Conservation (phyloP, 1,140 invertebrate species). For the Belonocnema kinseyi region DNA sequence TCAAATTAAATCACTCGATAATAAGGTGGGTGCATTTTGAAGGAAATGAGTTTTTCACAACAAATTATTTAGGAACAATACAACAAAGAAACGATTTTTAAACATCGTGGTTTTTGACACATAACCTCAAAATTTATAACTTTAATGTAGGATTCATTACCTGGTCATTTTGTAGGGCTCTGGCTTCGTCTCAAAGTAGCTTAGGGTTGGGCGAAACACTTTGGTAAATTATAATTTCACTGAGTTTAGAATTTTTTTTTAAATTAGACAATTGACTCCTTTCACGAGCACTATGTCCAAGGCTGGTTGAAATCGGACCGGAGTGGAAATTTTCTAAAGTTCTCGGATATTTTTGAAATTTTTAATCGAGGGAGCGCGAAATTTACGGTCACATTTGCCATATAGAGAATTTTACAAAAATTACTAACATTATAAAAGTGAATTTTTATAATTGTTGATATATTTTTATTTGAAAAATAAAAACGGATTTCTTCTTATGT, state of each 20-base stretch:
- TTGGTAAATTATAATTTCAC: not conserved
- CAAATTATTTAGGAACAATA: not conserved
- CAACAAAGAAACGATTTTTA: not conserved
- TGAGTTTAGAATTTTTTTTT: not conserved
- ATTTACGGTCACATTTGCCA: too few relatives aligned
- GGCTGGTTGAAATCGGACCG: not conserved
- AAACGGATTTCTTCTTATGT: too few relatives aligned
- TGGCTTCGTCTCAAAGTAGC: conserved; percentile 16
- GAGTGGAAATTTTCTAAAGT: too few relatives aligned
- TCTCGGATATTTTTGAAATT: too few relatives aligned
- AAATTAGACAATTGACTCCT: not conserved
- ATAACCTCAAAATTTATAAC: conserved; percentile 6
- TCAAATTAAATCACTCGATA: too few relatives aligned
- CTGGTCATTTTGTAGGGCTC: conserved; percentile 27
- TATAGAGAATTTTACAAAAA: too few relatives aligned
- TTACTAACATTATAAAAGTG: too few relatives aligned
- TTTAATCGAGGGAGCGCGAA: too few relatives aligned
- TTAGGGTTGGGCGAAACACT: conserved; percentile 14
- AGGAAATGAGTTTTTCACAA: not conserved
- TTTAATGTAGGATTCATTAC: not conserved
- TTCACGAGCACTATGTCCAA: not conserved
- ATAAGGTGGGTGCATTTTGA: too few relatives aligned
- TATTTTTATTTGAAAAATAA: too few relatives aligned
- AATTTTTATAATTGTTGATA: too few relatives aligned
- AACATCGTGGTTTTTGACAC: conserved; percentile 20